Conservation (phyloP, 2,113 vertebrate genomes). For the Mobula hypostoma region DNA sequence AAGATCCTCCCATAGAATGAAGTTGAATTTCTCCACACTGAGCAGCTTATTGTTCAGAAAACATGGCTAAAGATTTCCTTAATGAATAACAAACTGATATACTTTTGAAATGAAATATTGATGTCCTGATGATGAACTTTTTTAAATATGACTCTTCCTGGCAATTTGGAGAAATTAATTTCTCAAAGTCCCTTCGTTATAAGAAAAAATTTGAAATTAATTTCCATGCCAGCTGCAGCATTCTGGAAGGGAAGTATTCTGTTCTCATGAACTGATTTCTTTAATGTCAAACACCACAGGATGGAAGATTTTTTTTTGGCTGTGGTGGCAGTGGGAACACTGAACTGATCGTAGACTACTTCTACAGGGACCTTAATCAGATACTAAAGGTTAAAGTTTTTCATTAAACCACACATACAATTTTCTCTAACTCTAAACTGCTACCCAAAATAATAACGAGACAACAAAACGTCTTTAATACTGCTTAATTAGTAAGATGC, state of each 20-base stretch:
- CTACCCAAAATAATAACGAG: neutral
- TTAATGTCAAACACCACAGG: neutral
- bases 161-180: neutral
- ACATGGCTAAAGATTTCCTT: neutral
- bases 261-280: neutral
- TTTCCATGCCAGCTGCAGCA: neutral
- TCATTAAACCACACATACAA: slow-evolving; percentile 16
- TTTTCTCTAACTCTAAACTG: slow-evolving; percentile 25
- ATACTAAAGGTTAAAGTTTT: neutral
- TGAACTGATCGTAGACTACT: neutral
- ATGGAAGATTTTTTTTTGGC: neutral
- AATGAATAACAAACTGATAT: neutral
- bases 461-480: neutral
- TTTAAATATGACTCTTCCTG: neutral
- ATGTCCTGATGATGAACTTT: neutral
- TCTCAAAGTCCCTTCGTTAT: neutral
- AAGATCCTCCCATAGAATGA: neutral
- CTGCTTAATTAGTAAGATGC: slow-evolving; percentile 21
- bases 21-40: neutral
- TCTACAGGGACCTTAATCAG: neutral
- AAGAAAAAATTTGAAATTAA: neutral
- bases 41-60: neutral
- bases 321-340: no score
- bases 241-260: neutral
- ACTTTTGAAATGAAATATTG: neutral